Percentiles rank a stretch among this genome's conserved stretches.
Conservation (phyloP, 2,113 vertebrate genomes). For the Mungos mungo region DNA sequence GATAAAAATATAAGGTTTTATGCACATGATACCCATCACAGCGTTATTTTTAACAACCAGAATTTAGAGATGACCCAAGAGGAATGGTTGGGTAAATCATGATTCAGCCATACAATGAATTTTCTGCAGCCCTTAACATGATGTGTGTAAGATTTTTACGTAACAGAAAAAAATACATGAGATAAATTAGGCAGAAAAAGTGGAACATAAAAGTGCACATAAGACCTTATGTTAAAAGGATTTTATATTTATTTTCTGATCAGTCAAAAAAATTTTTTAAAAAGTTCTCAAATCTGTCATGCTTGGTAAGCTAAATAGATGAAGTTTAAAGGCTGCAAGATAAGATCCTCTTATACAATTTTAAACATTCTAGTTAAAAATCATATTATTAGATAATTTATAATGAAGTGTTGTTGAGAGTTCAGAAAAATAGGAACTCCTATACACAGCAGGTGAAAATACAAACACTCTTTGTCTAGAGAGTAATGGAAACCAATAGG, state of each 20-base stretch:
- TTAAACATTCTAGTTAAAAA: conserved; percentile 13
- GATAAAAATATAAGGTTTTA: conserved; percentile 18
- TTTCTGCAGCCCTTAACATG: conserved; percentile 18
- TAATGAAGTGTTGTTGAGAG: background rate
- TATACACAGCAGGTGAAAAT: background rate
- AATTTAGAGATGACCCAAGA: background rate
- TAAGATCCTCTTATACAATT: background rate
- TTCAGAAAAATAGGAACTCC: conserved; percentile 34
- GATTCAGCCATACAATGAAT: background rate
- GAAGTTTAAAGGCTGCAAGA: background rate
- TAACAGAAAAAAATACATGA: conserved; percentile 13
- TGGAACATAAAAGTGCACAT: background rate
- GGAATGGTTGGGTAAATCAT: conserved; percentile 17
- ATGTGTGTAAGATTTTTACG: background rate
- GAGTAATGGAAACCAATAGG: background rate
- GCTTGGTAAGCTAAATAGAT: background rate
- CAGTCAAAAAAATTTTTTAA: background rate
- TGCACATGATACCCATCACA: background rate
- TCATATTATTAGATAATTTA: background rate
- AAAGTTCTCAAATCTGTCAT: background rate
- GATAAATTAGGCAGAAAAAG: conserved; percentile 25
- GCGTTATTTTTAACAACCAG: conserved; percentile 16
- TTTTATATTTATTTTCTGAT: conserved; percentile 26
- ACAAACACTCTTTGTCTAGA: background rate
- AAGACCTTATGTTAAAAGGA: background rate